These are phyloP conservation scores for Cephus runcator DNA, from an alignment of 2,888 invertebrate species.

Conservation along the genomic window DNA sequence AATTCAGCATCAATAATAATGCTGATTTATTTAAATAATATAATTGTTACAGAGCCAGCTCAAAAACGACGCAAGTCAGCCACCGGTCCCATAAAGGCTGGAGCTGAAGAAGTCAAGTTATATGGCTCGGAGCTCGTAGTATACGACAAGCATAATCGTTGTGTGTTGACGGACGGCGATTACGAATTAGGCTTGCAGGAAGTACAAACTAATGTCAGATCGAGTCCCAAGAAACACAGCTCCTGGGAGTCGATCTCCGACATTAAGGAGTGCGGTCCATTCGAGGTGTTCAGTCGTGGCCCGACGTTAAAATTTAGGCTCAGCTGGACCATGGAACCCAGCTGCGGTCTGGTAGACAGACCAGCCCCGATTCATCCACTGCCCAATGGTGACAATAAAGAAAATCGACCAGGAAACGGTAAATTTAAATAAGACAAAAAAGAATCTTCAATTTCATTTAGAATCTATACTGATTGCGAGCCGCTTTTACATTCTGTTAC, in stretches of 20 bases:
- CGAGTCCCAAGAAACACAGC: constrained; percentile 76
- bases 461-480: too few relatives aligned
- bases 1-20: not conserved
- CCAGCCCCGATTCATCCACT: constrained; percentile 68
- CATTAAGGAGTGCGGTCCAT: constrained; percentile 71
- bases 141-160: constrained; percentile 90
- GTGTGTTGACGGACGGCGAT: constrained; percentile 87
- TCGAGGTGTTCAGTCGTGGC: constrained; percentile 82
- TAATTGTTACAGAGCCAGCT: constrained; percentile 70
- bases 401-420: constrained; percentile 64
- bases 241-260: constrained; percentile 76
- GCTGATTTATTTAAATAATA: not conserved
- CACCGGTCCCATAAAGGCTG: constrained; percentile 53
- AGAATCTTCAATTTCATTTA: not conserved
- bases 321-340: constrained; percentile 83
- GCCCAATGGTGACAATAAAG: constrained; percentile 63
- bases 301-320: constrained; percentile 87
- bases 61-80: constrained; percentile 77
- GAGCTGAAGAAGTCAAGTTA: constrained; percentile 69
- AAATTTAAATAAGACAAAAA: constrained; percentile 10
- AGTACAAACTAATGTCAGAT: constrained; percentile 66
- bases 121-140: constrained; percentile 86
- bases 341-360: constrained; percentile 74
- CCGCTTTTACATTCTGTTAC: not conserved
- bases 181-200: constrained; percentile 90